Percentiles rank a stretch among this genome's conserved stretches.
These are phyloP conservation scores for Clanis bilineata DNA, from an alignment of 2,888 invertebrate species.

Conservation along the genomic window DNA sequence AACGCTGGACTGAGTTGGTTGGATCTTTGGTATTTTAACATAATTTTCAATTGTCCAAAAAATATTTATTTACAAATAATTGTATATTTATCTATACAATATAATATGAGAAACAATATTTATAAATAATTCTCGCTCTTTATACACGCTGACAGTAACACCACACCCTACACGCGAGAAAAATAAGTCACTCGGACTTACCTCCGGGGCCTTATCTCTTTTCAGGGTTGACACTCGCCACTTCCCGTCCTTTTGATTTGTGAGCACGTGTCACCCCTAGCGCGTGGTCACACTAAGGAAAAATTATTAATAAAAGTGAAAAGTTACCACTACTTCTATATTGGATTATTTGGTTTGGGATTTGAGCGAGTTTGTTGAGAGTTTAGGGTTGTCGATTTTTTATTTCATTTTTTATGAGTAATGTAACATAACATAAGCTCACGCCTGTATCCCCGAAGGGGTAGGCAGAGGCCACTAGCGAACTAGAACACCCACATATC, in stretches of 20 bases:
- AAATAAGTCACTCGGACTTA: slow-evolving; percentile 51
- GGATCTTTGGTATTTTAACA: too few species aligned
- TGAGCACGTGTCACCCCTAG: slow-evolving; percentile 30
- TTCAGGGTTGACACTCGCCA: slow-evolving; percentile 47
- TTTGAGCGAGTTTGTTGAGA: background rate
- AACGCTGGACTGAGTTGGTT: too few species aligned
- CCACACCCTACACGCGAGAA: slow-evolving; percentile 43
- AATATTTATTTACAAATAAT: too few species aligned
- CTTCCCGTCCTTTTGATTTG: slow-evolving; percentile 57
- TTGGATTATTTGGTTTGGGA: slow-evolving; percentile 14
- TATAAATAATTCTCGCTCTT: background rate
- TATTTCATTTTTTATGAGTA: background rate
- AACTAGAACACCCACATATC: too few species aligned
- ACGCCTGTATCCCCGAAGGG: too few species aligned
- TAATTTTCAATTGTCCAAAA: too few species aligned
- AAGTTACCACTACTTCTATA: slow-evolving; percentile 14
- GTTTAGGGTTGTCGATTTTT: background rate
- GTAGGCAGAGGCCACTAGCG: too few species aligned
- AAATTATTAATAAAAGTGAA: slow-evolving; percentile 20
- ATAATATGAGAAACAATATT: background rate
- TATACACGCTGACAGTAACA: slow-evolving; percentile 21
- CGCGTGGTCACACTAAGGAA: slow-evolving; percentile 27
- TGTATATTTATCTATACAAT: too few species aligned
- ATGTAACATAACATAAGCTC: too few species aligned
- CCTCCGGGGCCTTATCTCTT: slow-evolving; percentile 56